Conservation (phyloP, 1,140 invertebrate species). For the Aphelenchoides avenae region DNA sequence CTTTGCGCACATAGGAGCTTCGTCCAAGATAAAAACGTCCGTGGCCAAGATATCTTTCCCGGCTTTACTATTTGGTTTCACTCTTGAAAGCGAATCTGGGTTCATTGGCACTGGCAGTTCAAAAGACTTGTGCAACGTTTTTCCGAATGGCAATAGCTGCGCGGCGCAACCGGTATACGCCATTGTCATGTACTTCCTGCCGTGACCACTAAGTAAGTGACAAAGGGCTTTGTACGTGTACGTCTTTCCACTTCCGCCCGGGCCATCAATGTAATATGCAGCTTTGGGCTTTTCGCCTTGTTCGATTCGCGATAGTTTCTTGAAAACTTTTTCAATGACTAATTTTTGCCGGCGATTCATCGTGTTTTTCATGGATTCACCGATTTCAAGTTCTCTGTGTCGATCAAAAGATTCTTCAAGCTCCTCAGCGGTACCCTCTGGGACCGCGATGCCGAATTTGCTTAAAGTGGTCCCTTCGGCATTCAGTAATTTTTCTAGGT, state of each 20-base stretch:
- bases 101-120: slow-evolving; percentile 8
- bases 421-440: no score
- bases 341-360: slow-evolving; percentile 6
- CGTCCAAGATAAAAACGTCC: slow-evolving; percentile 20
- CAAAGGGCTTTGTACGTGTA: slow-evolving; percentile 52
- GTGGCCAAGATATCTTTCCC: slow-evolving; percentile 18
- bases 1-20: slow-evolving; percentile 17
- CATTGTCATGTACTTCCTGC: slow-evolving; percentile 11
- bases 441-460: no score
- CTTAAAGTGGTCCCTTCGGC: no score
- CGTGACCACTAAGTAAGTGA: slow-evolving; percentile 9
- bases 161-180: slow-evolving; percentile 49
- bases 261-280: slow-evolving; percentile 43
- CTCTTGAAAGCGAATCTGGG: slow-evolving; percentile 9
- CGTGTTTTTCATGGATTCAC: slow-evolving; percentile 12
- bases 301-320: slow-evolving; percentile 24
- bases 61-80: slow-evolving; percentile 16
- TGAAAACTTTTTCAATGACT: slow-evolving; percentile 10
- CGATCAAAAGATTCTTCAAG: no score
- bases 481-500: no score
- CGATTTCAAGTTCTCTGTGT: slow-evolving; percentile 16
- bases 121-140: slow-evolving; percentile 25
- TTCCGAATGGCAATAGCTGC: slow-evolving; percentile 33
- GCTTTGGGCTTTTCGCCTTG: neutral
- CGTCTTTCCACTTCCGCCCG: slow-evolving; percentile 59